Percentiles rank a stretch among this genome's conserved stretches.
These are phyloP conservation scores for Schmidtea mediterranea DNA, from an alignment of 1,140 invertebrate genomes.

Conservation along the genomic window DNA sequence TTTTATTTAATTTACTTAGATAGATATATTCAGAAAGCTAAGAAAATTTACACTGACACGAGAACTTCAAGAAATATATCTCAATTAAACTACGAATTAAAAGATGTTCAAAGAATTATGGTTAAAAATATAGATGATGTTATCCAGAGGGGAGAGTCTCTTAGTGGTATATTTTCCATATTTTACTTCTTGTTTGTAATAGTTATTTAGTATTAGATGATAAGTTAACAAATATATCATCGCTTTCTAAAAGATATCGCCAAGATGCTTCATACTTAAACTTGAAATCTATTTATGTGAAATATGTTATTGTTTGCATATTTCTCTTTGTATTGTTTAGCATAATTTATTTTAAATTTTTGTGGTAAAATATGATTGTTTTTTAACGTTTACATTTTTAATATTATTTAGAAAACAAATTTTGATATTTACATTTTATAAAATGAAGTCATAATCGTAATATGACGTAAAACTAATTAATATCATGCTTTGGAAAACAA, in stretches of 20 bases:
- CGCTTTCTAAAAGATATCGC: slow-evolving; percentile 87
- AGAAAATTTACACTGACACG: slow-evolving; percentile 65
- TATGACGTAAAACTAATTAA: too few species aligned
- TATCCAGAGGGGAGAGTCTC: slow-evolving; percentile 65
- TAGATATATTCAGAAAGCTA: slow-evolving; percentile 82
- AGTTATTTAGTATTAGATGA: slow-evolving; percentile 70
- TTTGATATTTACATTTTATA: too few species aligned
- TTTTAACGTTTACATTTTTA: too few species aligned
- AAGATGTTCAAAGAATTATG: slow-evolving; percentile 97
- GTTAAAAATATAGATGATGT: slow-evolving; percentile 99
- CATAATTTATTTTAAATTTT: slow-evolving; percentile 1
- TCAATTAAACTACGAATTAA: slow-evolving; percentile 65
- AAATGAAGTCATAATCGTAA: too few species aligned
- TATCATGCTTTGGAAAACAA: too few species aligned
- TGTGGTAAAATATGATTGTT: slow-evolving; percentile 7
- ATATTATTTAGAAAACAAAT: too few species aligned
- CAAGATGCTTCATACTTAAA: slow-evolving; percentile 89
- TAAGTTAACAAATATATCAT: slow-evolving; percentile 80
- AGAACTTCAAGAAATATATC: slow-evolving; percentile 58
- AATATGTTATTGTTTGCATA: slow-evolving; percentile 55
- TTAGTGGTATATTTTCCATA: slow-evolving; percentile 21
- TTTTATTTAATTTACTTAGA: slow-evolving; percentile 32
- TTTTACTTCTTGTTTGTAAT: too few species aligned
- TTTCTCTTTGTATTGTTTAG: slow-evolving; percentile 51
- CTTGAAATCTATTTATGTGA: slow-evolving; percentile 71